Percentiles rank a stretch among this genome's conserved stretches.
Conservation (phyloP, 2,888 invertebrate species). For the Ypsolopha scabrella region DNA sequence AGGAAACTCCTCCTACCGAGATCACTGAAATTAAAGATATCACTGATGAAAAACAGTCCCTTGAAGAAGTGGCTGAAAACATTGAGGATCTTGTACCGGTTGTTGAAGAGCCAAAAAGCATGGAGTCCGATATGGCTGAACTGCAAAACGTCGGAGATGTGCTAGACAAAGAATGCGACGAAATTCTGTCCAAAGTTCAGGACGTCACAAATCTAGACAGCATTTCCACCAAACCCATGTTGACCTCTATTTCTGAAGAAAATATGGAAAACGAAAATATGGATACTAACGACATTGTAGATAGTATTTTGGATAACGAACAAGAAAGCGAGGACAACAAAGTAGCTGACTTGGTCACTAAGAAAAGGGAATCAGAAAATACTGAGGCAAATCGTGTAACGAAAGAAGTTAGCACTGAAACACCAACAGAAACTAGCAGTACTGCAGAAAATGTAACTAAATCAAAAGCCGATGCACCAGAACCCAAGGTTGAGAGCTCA, state of each 20-base stretch:
- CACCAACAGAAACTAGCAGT: background rate
- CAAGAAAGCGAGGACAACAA: conserved; percentile 31
- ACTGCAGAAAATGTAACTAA: background rate
- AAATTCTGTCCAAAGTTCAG: conserved; percentile 58
- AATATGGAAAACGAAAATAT: conserved; percentile 44
- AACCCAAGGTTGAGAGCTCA: background rate
- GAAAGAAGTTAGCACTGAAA: conserved; percentile 10
- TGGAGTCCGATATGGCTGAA: conserved; percentile 41
- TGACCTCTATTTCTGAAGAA: conserved; percentile 49
- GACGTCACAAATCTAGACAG: conserved; percentile 54
- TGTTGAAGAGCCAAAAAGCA: conserved; percentile 39
- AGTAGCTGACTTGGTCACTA: conserved; percentile 15
- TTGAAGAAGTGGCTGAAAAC: conserved; percentile 35
- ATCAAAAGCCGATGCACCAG: background rate
- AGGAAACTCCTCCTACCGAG: conserved; percentile 25
- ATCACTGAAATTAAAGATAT: conserved; percentile 48
- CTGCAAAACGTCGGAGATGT: conserved; percentile 51
- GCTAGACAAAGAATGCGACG: conserved; percentile 60
- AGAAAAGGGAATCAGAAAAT: conserved; percentile 1
- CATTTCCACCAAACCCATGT: conserved; percentile 45
- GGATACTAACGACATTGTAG: conserved; percentile 50
- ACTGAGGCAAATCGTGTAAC: conserved; percentile 7
- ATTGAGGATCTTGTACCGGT: conserved; percentile 44
- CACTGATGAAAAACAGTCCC: conserved; percentile 29
- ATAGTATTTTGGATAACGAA: conserved; percentile 51